Conservation (phyloP, 1,140 invertebrate species). For the Apocrypta bakeri region DNA sequence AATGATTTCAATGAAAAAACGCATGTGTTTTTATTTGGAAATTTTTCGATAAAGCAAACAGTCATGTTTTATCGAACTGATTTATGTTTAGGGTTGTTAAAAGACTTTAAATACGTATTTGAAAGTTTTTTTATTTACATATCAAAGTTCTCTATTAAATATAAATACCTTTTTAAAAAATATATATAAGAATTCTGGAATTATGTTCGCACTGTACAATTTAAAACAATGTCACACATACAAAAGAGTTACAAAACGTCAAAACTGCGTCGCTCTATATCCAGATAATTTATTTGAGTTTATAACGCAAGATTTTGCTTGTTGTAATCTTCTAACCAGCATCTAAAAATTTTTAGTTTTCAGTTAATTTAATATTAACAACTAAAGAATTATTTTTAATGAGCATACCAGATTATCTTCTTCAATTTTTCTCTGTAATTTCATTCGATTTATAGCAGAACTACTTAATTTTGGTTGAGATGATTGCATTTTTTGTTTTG, state of each 20-base stretch:
- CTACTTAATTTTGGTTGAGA: conserved; percentile 55
- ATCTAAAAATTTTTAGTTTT: conserved; percentile 58
- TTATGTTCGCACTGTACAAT: background rate
- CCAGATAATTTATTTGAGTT: conserved; percentile 53
- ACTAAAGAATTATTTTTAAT: background rate
- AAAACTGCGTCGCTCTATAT: conserved; percentile 56
- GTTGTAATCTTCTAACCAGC: conserved; percentile 62
- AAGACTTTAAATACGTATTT: background rate
- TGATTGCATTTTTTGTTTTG: conserved; percentile 47
- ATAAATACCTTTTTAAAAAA: conserved; percentile 1
- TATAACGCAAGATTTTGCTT: conserved; percentile 60
- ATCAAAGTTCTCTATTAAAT: background rate
- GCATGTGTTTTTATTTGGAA: background rate
- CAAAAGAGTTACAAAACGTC: background rate
- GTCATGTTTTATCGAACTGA: background rate
- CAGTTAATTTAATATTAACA: background rate
- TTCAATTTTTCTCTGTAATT: conserved; percentile 64
- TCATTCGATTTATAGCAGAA: conserved; percentile 67
- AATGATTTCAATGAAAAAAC: conserved; percentile 14
- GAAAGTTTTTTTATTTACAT: background rate
- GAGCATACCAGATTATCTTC: conserved; percentile 64
- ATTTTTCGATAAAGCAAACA: background rate
- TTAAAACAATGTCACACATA: background rate
- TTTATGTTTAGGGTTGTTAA: background rate
- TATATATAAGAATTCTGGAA: background rate